Conservation (phyloP, 92 coral and sea anemone species). For the Palythoa caribaeorum region DNA sequence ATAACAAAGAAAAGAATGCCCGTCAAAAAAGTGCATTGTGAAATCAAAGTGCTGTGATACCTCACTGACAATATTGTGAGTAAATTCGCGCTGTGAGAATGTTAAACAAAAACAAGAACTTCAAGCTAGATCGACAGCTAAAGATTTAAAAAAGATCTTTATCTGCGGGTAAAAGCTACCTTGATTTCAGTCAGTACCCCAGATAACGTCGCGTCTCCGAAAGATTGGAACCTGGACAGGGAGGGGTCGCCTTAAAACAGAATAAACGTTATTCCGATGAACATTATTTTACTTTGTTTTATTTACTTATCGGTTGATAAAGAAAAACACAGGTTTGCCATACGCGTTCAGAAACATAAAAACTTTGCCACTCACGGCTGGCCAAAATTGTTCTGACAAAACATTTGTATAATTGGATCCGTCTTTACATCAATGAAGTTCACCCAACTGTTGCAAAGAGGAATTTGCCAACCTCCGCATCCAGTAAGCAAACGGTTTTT, state of each 20-base stretch:
- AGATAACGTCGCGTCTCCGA: background rate
- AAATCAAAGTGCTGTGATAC: slow-evolving; percentile 1
- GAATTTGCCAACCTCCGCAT: too few relatives aligned
- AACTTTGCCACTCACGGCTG: slow-evolving; percentile 59
- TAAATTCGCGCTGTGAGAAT: slow-evolving; percentile 3
- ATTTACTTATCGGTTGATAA: too few relatives aligned
- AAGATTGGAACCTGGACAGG: slow-evolving; percentile 8
- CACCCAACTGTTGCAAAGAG: too few relatives aligned
- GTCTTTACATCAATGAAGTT: too few relatives aligned
- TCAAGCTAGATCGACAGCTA: slow-evolving; percentile 1
- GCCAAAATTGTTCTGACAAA: slow-evolving; percentile 40
- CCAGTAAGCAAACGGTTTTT: too few relatives aligned
- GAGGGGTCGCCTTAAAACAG: slow-evolving; percentile 1
- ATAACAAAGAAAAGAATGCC: slow-evolving; percentile 6
- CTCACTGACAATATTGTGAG: background rate
- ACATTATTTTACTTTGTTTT: background rate
- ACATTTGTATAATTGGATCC: slow-evolving; percentile 48
- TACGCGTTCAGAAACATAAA: slow-evolving; percentile 64
- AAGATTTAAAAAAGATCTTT: background rate
- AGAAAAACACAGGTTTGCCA: slow-evolving; percentile 33
- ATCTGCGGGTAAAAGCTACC: background rate
- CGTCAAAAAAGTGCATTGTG: background rate
- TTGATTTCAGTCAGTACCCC: slow-evolving; percentile 6
- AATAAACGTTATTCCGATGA: background rate
- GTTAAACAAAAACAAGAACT: background rate